A percentile compares a stretch with the other conserved stretches of the same genome.
phyloP scores from a whole-genome alignment of 2,888 invertebrate genomes.

The Cordilura impudica region DNA sequence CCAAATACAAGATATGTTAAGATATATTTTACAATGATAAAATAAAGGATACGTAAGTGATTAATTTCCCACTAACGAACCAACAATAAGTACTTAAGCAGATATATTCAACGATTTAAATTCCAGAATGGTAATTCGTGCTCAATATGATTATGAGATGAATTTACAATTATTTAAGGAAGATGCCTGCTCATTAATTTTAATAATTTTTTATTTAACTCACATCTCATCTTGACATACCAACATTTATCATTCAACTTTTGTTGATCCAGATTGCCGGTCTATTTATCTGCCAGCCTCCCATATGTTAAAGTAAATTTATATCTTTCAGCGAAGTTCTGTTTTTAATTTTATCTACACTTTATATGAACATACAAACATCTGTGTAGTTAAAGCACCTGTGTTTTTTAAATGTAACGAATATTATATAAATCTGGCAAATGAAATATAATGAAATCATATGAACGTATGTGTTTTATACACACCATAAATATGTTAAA shows the following conservation, averaged over 20 bases:
- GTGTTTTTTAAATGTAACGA: neutral
- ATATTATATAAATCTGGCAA: slow-evolving; percentile 44
- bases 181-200: too few species aligned
- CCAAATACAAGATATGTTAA: too few species aligned
- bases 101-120: too few species aligned
- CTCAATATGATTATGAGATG: too few species aligned
- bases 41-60: too few species aligned
- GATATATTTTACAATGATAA: too few species aligned
- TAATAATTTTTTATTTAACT: too few species aligned
- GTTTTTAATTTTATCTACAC: neutral
- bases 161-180: too few species aligned
- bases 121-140: too few species aligned
- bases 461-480: too few species aligned
- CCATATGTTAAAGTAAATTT: neutral
- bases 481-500: neutral
- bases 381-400: neutral
- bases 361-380: neutral
- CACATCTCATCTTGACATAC: neutral
- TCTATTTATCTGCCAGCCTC: neutral
- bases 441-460: slow-evolving; percentile 47
- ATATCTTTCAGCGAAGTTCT: neutral
- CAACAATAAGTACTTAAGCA: too few species aligned
- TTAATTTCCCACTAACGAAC: too few species aligned
- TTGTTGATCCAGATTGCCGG: neutral
- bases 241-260: neutral